Percentiles rank a stretch among this genome's conserved stretches.
Evolutionary conservation across 2,888 invertebrate species (phyloP).

Genomic region (Brenthis ino): DNA sequence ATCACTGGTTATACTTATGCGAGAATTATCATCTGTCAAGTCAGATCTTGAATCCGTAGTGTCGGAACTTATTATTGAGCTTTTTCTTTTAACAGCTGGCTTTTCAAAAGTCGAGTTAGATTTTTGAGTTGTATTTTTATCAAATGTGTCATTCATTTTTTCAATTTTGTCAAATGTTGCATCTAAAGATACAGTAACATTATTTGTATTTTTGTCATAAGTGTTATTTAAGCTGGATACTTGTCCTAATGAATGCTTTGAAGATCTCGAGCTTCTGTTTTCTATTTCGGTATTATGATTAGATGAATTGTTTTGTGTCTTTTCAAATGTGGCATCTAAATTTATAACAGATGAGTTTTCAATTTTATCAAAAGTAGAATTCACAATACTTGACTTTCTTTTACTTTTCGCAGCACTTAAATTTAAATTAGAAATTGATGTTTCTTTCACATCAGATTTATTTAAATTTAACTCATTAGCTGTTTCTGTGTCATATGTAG

Average conservation of each 20-base stretch:
- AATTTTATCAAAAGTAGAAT: constrained; percentile 43
- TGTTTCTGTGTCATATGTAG: constrained; percentile 42
- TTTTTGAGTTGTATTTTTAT: constrained; percentile 30
- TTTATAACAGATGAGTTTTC: constrained; percentile 29
- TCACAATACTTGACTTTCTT: constrained; percentile 36
- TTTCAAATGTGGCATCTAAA: constrained; percentile 35
- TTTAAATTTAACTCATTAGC: constrained; percentile 10
- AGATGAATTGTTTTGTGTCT: constrained; percentile 18
- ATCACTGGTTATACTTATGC: constrained; percentile 68
- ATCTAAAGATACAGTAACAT: constrained; percentile 8
- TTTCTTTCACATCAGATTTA: constrained; percentile 5
- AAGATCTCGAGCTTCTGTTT: constrained; percentile 1
- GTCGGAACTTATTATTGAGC: constrained; percentile 57
- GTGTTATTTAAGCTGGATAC: constrained; percentile 34
- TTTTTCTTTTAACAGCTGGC: constrained; percentile 23
- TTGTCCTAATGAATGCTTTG: constrained; percentile 15
- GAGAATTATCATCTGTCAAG: constrained; percentile 53
- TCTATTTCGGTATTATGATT: neutral
- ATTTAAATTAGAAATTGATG: constrained; percentile 2
- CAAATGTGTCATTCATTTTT: constrained; percentile 30
- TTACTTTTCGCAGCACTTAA: constrained; percentile 24
- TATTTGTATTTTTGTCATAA: constrained; percentile 35
- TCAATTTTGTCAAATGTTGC: constrained; percentile 29
- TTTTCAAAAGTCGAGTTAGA: constrained; percentile 59
- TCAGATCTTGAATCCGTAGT: constrained; percentile 49